A percentile compares a stretch with the other conserved stretches of the same genome.
These are phyloP conservation scores for Balaeniceps rex DNA, from an alignment of 2,113 vertebrate genomes.

Conservation along the genomic window DNA sequence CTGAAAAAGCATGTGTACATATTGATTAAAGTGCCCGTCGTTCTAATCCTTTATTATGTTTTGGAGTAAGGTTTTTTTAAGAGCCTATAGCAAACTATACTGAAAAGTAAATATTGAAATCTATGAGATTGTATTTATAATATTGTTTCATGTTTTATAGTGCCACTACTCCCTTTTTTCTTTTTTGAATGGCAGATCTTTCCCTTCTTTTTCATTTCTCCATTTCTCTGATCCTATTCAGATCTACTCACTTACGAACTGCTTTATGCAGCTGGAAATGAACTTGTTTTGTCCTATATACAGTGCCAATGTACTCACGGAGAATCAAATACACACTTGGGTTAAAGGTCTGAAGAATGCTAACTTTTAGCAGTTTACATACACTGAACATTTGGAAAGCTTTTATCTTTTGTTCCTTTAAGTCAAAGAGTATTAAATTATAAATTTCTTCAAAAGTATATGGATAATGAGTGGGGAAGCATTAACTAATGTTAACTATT, in stretches of 20 bases:
- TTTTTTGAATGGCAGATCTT: neutral
- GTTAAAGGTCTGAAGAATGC: neutral
- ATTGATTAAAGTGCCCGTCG: neutral
- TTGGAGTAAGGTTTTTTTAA: neutral
- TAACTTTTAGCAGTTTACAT: neutral
- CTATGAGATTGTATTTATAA: neutral
- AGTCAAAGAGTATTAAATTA: neutral
- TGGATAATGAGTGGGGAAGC: neutral
- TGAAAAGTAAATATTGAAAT: neutral
- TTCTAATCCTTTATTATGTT: neutral
- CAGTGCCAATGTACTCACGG: neutral
- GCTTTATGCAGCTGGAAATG: neutral
- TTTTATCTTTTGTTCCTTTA: neutral
- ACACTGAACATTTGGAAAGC: neutral
- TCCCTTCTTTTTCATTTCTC: neutral
- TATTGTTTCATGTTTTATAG: neutral
- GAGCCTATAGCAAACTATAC: neutral
- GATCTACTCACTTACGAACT: neutral
- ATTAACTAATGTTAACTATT: slow-evolving; percentile 17
- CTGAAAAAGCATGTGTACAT: neutral
- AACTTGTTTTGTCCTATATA: neutral
- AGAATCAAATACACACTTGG: neutral
- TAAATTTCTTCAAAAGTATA: neutral
- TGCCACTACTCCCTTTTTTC: neutral
- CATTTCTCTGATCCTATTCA: neutral